Evolutionary conservation across 2,113 vertebrate genomes (phyloP).

Genomic region (Mohoua ochrocephala): DNA sequence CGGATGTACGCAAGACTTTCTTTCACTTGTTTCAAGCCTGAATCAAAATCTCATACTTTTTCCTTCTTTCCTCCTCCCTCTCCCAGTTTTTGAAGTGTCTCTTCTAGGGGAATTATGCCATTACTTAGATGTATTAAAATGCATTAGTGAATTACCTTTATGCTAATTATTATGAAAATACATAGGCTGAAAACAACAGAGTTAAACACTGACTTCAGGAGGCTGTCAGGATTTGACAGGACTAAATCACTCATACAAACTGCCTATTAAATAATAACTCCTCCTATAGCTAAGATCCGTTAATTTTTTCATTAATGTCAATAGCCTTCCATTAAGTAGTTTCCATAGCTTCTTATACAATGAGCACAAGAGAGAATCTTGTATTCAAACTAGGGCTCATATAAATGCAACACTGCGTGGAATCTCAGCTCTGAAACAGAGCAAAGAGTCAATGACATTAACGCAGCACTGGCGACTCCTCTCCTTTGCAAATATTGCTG

Average conservation of each 20-base stretch:
- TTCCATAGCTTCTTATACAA: background rate
- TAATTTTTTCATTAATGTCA: background rate
- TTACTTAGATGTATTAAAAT: background rate
- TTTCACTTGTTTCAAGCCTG: background rate
- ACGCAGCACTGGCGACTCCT: background rate
- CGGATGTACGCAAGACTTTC: background rate
- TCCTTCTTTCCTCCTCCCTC: background rate
- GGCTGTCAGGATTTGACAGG: background rate
- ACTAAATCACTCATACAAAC: background rate
- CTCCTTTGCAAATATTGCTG: slow-evolving; percentile 35
- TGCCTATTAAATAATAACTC: background rate
- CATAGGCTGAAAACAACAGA: background rate
- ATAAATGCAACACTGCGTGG: background rate
- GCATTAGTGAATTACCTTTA: background rate
- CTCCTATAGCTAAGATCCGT: background rate
- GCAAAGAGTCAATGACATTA: background rate
- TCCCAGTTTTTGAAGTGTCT: background rate
- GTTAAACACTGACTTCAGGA: background rate
- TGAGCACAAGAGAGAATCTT: background rate
- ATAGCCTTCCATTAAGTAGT: background rate
- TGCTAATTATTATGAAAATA: background rate
- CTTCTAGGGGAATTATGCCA: background rate
- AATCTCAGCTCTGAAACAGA: background rate
- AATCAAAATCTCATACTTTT: background rate
- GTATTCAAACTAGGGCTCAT: background rate